Evolutionary conservation across 2,113 vertebrate species (phyloP).

Genomic region (Rafetus swinhoei): DNA sequence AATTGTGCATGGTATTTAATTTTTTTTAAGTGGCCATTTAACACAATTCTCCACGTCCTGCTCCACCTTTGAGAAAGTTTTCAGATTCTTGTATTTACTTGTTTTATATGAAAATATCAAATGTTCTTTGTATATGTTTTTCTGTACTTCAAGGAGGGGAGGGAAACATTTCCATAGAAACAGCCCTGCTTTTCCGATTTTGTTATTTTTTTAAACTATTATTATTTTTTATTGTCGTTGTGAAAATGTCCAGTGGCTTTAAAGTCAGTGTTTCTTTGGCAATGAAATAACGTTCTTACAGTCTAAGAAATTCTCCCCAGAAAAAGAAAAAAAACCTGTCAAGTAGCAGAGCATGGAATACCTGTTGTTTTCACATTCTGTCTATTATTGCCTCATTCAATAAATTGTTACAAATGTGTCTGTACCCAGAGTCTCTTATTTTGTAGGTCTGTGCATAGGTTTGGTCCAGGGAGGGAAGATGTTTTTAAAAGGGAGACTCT

Average conservation of each 20-base stretch:
- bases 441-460: accelerated
- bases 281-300: constrained; percentile 66
- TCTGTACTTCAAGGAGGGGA: constrained; percentile 54
- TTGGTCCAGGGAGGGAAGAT: neutral
- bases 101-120: constrained; percentile 69
- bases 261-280: constrained; percentile 65
- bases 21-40: constrained; percentile 24
- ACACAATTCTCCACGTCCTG: constrained; percentile 45
- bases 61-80: constrained; percentile 67
- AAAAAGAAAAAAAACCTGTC: constrained; percentile 47
- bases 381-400: constrained; percentile 80
- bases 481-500: neutral
- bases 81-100: constrained; percentile 74
- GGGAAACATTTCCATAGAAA: constrained; percentile 58
- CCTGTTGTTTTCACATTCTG: constrained; percentile 71
- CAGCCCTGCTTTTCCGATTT: constrained; percentile 63
- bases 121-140: constrained; percentile 67
- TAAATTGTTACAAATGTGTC: constrained; percentile 80
- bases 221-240: constrained; percentile 75
- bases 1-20: constrained; percentile 56
- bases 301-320: constrained; percentile 40
- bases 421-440: accelerated
- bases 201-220: constrained; percentile 61
- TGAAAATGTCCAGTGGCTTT: constrained; percentile 77
- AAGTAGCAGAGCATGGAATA: constrained; percentile 77